Base-by-base conservation (phyloP, 92 coral and sea anemone genomes). In the Zoanthus sociatus region DNA sequence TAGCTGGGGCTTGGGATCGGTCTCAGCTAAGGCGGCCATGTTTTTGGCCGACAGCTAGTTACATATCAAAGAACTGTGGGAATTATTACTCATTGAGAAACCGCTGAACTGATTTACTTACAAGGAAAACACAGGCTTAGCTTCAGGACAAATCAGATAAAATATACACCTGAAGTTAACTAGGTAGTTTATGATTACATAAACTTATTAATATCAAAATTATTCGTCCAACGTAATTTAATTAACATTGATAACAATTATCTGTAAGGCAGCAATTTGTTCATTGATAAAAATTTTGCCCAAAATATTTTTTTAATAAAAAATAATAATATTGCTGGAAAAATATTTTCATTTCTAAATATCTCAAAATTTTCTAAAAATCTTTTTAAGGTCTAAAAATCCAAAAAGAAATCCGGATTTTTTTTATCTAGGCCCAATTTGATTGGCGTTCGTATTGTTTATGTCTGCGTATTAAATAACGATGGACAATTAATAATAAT, bases 221-320 rank as follows among this genome's bases (percentile, higher is more conserved):
- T 31, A 71, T 71, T 71, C 77, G 44, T 71, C 77, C 77, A 71
- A 71, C 32, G 77, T 71, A 31, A 71, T 71, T 4, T 37, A 37
- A 37, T 71, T 71, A 71, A 71, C 33, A 71, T 50, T 16, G 77
- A 71, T 32, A 71, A 71, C 44, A 71, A 31, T 50, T 71, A 71
- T 30, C 77, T 71, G 77, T 71, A 71, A 71, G 77, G 77, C 77
- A 71, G 77, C 77, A 71, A 71, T 71, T 71, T 71, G 37, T 71
- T 71, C 45, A 71, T 71, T 71, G 26, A 26, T 26, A 26, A 26
- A 26, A 26, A 26, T 26, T 26, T 26, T 26, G 26, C 26, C 26
- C n/a, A n/a, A n/a, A n/a, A n/a, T n/a, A n/a, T n/a, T n/a, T n/a
- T n/a, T 26, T 26, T 26, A 26, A 26, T 26, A 26, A 26, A 26